Evolutionary conservation across 2,888 invertebrate species (phyloP), one percentile per base, ranked within the genome.

Genomic region (Endotricha flammealis): DNA sequence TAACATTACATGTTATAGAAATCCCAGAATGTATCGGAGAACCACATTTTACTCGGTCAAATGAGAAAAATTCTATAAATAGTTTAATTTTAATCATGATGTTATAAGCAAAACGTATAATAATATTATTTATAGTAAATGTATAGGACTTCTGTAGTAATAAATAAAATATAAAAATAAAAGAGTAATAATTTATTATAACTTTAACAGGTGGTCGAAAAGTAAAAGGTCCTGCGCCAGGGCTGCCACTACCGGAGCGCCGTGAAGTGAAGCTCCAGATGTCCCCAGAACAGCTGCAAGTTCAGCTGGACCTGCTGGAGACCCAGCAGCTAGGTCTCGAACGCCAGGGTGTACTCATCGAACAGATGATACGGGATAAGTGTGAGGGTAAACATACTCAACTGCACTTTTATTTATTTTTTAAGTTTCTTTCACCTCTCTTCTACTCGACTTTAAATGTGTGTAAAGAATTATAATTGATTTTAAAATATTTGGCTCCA

Each of bases 281-380:
- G 58, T 88, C 91, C 0, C 74, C 90, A 2, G 88, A 87, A 39
- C 90, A 91, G 58, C 85, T 92, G 35, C 89, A 90, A 29, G 87
- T 89, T 22, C 93, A 96, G 64, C 82, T 97, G 46, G 92, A 93
- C 48, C 90, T 91, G 38, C 60, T 98, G 48, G 96, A 97, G 72
- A 90, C 93, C 31, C 95, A 96, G 65, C 94, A 96, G 63, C 93
- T 94, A 48, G 95, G 95, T 10, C 86, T 97, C 32, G 97, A 97
- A 72, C 91, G 93, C 40, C 95, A 96, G 70, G 97, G 97, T 27
- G 94, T 97, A n/a, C 90, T 92, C 49, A 88, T 98, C 51, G 97
- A 98, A 71, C 92, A 94, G 64, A 91, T 94, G 73, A 97, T 98
- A 50, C 90, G 97, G 54, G 92, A 92, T 65, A 93, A 93, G 78